Base-by-base conservation (phyloP, 2,888 invertebrate genomes). In the Fragum fragum region DNA sequence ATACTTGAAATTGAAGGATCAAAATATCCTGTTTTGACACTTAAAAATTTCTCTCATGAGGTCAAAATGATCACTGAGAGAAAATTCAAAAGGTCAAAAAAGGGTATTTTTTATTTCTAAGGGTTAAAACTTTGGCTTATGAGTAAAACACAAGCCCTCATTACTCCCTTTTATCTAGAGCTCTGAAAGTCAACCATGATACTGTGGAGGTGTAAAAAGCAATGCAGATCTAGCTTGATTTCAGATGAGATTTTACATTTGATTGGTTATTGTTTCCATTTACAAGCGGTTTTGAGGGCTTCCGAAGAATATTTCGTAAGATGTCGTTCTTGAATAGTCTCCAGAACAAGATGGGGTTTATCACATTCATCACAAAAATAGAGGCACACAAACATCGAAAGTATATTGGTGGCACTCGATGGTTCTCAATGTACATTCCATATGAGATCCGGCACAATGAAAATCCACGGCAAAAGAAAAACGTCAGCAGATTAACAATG, bases 281-380 rank as follows among this genome's bases (percentile, higher is more conserved):
- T 23, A 78, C 23, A n/a, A 80, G n/a, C 26, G 26, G 36, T 70
- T 74, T 74, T 55, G 69, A 75, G 28, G 59, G 68, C 16, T 18
- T 70, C 53, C 53, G 42, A 18, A 59, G 47, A 6, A 28, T 42
- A 11, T 71, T 75, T n/a, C 89, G 75, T n/a, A 94, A 73, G 32
- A 93, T 77, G 82, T 94, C 94, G 75, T 90, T 94, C 79, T 89
- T 90, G 26, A 94, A 76, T 16, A 94, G 88, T 11, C 94, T 88
- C 91, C 91, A 92, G 86, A 94, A 94, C 28, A 94, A 85, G 18
- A 94, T 86, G 3, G 90, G 85, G 85, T 94, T 94, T 75, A 93
- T 90, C 72, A 91, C 88, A 23, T 90, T 86, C 91, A 92, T 91
- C n/a, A 91, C 80, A 57, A 92, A 75, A 81, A 92, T 90, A 73